Percentiles rank a stretch among this genome's conserved stretches.
Conservation (phyloP, 1,140 invertebrate genomes). For the Sminthurinus signatus region DNA sequence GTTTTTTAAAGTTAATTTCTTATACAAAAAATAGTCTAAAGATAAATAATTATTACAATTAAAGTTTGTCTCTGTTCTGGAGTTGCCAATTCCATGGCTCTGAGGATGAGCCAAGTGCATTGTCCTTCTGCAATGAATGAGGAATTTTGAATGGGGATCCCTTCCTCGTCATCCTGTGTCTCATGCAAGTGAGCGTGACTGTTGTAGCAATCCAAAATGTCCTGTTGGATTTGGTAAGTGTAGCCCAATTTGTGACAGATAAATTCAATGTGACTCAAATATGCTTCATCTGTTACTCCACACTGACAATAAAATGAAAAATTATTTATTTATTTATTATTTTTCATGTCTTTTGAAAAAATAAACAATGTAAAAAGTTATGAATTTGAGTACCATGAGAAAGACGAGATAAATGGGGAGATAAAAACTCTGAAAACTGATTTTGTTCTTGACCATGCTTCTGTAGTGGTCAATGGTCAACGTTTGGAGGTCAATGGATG, state of each 20-base stretch:
- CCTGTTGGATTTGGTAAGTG: slow-evolving; percentile 87
- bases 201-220: slow-evolving; percentile 59
- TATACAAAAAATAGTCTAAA: not conserved
- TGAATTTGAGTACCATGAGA: slow-evolving; percentile 70
- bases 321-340: slow-evolving; percentile 68
- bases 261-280: not conserved
- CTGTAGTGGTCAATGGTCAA: too few relatives aligned
- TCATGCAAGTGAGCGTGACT: too few relatives aligned
- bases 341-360: slow-evolving; percentile 76
- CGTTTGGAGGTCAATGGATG: too few relatives aligned
- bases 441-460: too few relatives aligned
- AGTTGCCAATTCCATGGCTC: slow-evolving; percentile 74
- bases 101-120: slow-evolving; percentile 87
- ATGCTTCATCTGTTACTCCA: not conserved
- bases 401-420: slow-evolving; percentile 81
- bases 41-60: slow-evolving; percentile 53
- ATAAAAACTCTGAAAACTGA: slow-evolving; percentile 82
- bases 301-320: not conserved
- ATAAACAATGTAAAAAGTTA: too few relatives aligned
- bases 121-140: slow-evolving; percentile 91
- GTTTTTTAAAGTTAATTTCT: too few relatives aligned
- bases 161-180: slow-evolving; percentile 46
- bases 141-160: slow-evolving; percentile 55
- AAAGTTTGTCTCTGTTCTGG: slow-evolving; percentile 66
- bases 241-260: slow-evolving; percentile 75